Evolutionary conservation across 1,140 invertebrate genomes (phyloP).

Genomic region (Mya arenaria): DNA sequence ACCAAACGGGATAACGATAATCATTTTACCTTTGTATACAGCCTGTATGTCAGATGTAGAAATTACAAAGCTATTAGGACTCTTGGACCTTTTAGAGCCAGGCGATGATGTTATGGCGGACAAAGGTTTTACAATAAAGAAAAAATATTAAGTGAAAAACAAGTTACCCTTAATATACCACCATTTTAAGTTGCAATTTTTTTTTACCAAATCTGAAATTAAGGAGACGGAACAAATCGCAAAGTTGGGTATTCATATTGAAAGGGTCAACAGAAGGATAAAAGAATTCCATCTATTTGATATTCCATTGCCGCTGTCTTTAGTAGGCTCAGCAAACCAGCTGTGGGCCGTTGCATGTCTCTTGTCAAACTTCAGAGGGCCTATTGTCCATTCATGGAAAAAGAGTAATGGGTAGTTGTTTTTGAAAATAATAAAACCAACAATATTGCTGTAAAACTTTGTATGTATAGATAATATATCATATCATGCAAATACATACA

Average conservation of each 20-base stretch:
- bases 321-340: constrained; percentile 16
- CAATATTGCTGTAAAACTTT: too few species aligned
- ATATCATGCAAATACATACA: too few species aligned
- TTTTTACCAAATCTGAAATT: background rate
- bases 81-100: constrained; percentile 1
- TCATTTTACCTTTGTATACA: constrained; percentile 48
- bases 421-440: too few species aligned
- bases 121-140: constrained; percentile 42
- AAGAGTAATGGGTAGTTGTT: too few species aligned
- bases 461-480: too few species aligned
- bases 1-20: constrained; percentile 54
- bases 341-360: constrained; percentile 20
- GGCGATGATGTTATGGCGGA: constrained; percentile 55
- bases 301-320: background rate
- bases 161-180: constrained; percentile 23
- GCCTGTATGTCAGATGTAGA: constrained; percentile 56
- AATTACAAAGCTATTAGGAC: constrained; percentile 9
- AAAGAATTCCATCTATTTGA: constrained; percentile 30
- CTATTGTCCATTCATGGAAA: constrained; percentile 16
- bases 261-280: constrained; percentile 21
- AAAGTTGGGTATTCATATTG: constrained; percentile 10
- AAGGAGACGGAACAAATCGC: constrained; percentile 11
- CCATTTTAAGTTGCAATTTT: background rate
- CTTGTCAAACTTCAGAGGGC: constrained; percentile 11
- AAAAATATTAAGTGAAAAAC: constrained; percentile 6